A percentile compares a stretch with the other conserved stretches of the same genome.
Conservation (phyloP, 2,797 vertebrate species). For the Zalophus californianus region DNA sequence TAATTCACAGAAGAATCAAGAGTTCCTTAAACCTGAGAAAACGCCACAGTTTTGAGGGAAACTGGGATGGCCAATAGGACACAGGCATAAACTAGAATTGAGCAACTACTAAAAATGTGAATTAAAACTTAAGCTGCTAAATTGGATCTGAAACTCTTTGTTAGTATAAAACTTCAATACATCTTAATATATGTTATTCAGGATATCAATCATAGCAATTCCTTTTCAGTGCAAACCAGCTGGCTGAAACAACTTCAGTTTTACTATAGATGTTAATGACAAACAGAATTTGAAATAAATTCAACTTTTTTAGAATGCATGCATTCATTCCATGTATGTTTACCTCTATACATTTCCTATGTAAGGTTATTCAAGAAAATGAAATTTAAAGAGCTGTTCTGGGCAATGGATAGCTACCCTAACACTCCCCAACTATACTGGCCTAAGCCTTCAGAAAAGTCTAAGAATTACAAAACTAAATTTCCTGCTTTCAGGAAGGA, state of each 20-base stretch:
- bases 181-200: background rate
- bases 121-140: conserved; percentile 40
- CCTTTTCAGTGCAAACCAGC: background rate
- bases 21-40: background rate
- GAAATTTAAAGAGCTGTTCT: background rate
- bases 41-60: background rate
- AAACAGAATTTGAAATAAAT: background rate
- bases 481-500: conserved; percentile 19
- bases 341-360: background rate
- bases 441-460: background rate
- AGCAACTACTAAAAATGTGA: background rate
- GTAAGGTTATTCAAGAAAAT: background rate
- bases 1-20: background rate
- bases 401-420: background rate
- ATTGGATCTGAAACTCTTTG: background rate
- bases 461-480: conserved; percentile 37
- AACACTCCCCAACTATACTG: background rate
- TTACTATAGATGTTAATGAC: background rate
- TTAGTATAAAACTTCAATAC: background rate
- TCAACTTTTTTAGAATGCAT: background rate
- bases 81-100: background rate
- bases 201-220: background rate
- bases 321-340: background rate
- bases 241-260: background rate
- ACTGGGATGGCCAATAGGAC: background rate